A percentile compares a stretch with the other conserved stretches of the same genome.
phyloP scores from a whole-genome alignment of 2,113 vertebrate genomes.

The Grus americana region DNA sequence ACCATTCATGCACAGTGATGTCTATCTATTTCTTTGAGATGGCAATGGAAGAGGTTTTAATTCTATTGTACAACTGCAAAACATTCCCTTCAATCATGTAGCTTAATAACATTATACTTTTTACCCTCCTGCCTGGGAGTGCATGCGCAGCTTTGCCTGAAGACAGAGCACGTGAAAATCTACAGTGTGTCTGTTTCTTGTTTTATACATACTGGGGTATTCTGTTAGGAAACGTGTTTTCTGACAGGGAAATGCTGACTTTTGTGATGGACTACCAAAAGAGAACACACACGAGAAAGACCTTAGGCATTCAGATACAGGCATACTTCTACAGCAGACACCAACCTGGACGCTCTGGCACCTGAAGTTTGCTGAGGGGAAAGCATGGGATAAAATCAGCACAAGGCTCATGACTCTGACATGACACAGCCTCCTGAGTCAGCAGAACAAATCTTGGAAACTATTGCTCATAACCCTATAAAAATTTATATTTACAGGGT shows the following conservation, averaged over 20 bases:
- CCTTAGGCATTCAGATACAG: neutral
- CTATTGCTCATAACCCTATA: neutral
- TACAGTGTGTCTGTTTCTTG: rapidly evolving
- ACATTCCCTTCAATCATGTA: rapidly evolving
- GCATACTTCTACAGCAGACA: neutral
- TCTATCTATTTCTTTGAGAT: neutral
- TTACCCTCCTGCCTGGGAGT: neutral
- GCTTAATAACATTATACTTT: neutral
- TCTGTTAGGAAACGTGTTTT: neutral
- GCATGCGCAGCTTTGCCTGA: rapidly evolving
- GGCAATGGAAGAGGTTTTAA: neutral
- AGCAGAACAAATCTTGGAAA: neutral
- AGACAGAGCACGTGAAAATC: neutral
- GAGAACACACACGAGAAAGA: rapidly evolving
- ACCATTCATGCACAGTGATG: neutral
- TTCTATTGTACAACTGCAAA: neutral
- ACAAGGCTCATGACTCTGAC: neutral
- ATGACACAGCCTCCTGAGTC: neutral
- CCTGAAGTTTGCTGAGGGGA: neutral
- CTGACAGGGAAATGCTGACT: neutral
- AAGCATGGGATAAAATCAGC: neutral
- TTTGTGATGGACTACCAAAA: neutral
- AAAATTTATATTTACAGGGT: neutral
- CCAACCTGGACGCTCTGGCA: neutral
- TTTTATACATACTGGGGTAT: neutral